Conservation (phyloP, 2,888 invertebrate genomes). For the Isotomurus palustris region DNA sequence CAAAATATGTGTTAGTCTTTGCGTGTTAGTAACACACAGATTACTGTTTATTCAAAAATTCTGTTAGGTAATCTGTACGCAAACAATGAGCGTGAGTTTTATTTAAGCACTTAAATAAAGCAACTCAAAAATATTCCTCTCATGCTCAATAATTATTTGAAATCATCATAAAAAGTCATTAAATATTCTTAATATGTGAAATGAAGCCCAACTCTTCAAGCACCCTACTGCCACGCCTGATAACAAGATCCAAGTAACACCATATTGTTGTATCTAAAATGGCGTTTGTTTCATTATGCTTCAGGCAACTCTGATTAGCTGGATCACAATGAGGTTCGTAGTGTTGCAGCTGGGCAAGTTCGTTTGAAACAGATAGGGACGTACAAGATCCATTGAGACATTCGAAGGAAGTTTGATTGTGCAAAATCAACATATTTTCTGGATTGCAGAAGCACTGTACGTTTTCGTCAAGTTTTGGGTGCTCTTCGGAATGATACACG, state of each 20-base stretch:
- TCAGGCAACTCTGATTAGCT: slow-evolving; percentile 47
- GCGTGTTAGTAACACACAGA: too few relatives aligned
- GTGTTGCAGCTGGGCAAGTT: slow-evolving; percentile 52
- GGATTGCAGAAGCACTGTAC: slow-evolving; percentile 51
- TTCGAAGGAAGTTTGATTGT: slow-evolving; percentile 50
- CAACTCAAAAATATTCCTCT: too few relatives aligned
- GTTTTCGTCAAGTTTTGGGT: slow-evolving; percentile 49
- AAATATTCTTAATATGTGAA: too few relatives aligned
- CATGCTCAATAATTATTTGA: too few relatives aligned
- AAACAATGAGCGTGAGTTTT: too few relatives aligned
- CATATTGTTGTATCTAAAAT: slow-evolving; percentile 48
- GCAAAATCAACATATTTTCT: slow-evolving; percentile 48
- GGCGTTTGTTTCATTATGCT: slow-evolving; percentile 46
- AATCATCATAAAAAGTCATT: too few relatives aligned
- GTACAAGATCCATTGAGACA: slow-evolving; percentile 48
- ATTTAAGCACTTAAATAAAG: too few relatives aligned
- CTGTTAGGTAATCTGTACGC: too few relatives aligned
- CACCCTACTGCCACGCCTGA: too few relatives aligned
- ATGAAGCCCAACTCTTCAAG: too few relatives aligned
- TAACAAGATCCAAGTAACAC: slow-evolving; percentile 48
- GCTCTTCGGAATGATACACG: slow-evolving; percentile 48
- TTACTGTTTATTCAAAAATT: too few relatives aligned
- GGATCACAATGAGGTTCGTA: slow-evolving; percentile 51
- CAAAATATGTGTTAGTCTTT: too few relatives aligned
- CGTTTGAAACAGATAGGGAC: slow-evolving; percentile 48